Percentiles rank a stretch among this genome's conserved stretches.
phyloP scores from a whole-genome alignment of 2,797 vertebrate genomes.

The Sciurus carolinensis region DNA sequence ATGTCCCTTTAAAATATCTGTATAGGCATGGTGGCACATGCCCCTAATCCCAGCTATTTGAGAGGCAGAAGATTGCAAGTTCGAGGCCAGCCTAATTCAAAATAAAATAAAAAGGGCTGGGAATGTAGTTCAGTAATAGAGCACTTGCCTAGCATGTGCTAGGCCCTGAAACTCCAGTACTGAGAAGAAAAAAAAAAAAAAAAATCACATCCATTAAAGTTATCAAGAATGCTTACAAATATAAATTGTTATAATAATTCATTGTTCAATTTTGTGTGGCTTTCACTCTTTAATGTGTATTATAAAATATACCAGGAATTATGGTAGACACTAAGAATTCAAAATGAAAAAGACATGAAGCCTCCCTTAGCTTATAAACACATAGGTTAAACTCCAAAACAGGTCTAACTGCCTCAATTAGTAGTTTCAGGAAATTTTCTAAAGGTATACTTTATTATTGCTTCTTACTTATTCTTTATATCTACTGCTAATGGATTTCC shows the following conservation, averaged over 20 bases:
- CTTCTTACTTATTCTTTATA: constrained; percentile 1
- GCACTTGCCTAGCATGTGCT: no score
- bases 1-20: not conserved
- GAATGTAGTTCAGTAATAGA: no score
- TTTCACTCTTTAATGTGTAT: not conserved
- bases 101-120: no score
- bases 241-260: no score
- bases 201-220: not conserved
- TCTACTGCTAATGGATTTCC: not conserved
- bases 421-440: constrained; percentile 3
- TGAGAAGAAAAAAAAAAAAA: no score
- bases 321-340: not conserved
- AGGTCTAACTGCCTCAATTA: not conserved
- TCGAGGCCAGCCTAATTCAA: no score
- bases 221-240: not conserved
- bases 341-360: constrained; percentile 21
- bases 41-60: not conserved
- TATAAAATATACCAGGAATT: not conserved
- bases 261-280: not conserved
- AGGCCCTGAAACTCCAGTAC: no score
- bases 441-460: not conserved
- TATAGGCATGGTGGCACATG: not conserved
- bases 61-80: no score
- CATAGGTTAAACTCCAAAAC: not conserved
- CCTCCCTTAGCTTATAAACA: not conserved